phyloP scores from a whole-genome alignment of 1,140 invertebrate species.

The Glossosoma conforme region DNA sequence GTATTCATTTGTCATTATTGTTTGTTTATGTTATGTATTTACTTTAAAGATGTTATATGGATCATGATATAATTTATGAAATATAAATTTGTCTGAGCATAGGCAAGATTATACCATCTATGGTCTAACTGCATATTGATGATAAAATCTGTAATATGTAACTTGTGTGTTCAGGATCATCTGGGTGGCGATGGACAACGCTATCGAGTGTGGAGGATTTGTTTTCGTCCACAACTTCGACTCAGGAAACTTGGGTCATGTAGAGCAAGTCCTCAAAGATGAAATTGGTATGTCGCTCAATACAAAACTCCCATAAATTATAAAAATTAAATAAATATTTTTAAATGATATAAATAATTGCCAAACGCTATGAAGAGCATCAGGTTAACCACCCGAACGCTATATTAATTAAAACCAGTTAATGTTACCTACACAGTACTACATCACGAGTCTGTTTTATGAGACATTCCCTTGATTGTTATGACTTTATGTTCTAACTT shows the following conservation, averaged over 20 bases:
- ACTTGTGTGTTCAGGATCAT: not conserved
- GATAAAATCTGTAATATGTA: not conserved
- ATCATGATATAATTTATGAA: not conserved
- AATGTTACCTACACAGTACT: too few relatives aligned
- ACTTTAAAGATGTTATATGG: not conserved
- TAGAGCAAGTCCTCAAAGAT: constrained; percentile 58
- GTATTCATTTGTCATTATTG: too few relatives aligned
- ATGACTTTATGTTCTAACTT: too few relatives aligned
- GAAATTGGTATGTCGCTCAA: constrained; percentile 35
- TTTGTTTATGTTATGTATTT: too few relatives aligned
- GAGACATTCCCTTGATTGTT: too few relatives aligned
- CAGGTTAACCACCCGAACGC: too few relatives aligned
- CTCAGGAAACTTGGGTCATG: constrained; percentile 78
- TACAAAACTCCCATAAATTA: too few relatives aligned
- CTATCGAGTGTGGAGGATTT: constrained; percentile 58
- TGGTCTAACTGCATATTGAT: not conserved
- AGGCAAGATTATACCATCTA: not conserved
- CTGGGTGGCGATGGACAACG: constrained; percentile 20
- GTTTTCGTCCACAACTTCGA: constrained; percentile 78
- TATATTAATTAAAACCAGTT: too few relatives aligned
- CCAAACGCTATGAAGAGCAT: too few relatives aligned
- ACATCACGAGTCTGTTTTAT: too few relatives aligned
- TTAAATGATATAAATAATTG: too few relatives aligned
- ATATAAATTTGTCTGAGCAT: not conserved
- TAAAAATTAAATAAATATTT: too few relatives aligned